Evolutionary conservation across 2,888 invertebrate genomes (phyloP).

Genomic region (Acanthoscelides obtectus): DNA sequence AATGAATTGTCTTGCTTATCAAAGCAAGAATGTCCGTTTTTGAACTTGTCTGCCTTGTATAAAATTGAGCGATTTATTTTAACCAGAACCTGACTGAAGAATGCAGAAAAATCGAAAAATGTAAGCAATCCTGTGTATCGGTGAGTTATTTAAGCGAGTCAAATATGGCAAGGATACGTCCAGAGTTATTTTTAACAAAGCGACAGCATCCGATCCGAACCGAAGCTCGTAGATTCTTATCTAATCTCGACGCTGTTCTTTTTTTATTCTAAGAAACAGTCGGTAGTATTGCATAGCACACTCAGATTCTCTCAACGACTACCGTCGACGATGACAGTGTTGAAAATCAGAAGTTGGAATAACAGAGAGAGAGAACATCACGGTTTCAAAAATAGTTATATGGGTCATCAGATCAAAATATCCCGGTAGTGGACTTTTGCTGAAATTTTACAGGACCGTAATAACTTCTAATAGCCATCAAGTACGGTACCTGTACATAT

Average conservation of each 20-base stretch:
- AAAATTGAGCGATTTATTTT: no score
- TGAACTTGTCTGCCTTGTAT: no score
- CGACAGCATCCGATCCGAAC: conserved; percentile 22
- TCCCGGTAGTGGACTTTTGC: background rate
- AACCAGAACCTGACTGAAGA: background rate
- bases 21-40: no score
- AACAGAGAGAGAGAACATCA: background rate
- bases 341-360: background rate
- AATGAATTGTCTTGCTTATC: no score
- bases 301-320: background rate
- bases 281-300: background rate
- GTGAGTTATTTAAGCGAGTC: conserved; percentile 15
- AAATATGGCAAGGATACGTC: conserved; percentile 34
- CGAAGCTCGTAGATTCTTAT: conserved; percentile 22
- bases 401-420: background rate
- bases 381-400: background rate
- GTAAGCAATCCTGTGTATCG: background rate
- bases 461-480: no score
- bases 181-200: conserved; percentile 32
- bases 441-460: background rate
- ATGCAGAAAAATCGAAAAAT: background rate
- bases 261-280: background rate
- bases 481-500: no score
- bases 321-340: background rate
- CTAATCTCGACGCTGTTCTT: conserved; percentile 19